Base-by-base conservation (phyloP, 2,888 invertebrate species). In the Cordilura impudica region DNA sequence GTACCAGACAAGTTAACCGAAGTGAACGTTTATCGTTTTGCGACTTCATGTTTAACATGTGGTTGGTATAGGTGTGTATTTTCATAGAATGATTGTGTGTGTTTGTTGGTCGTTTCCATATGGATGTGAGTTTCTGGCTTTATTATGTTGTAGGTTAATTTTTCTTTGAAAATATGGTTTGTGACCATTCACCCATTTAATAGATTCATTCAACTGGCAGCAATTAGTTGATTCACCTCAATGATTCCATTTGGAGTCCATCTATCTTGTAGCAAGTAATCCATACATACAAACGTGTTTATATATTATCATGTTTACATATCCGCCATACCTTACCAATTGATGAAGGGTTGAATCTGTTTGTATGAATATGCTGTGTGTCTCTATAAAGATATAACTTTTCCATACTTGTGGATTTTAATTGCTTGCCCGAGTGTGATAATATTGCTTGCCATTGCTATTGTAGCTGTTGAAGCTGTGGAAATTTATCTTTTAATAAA, bases 181-280 rank as follows among this genome's bases (percentile, higher is more conserved):
- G 84, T 83, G 85, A 83, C 86, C 85, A 86, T 84, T 86, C 85
- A 87, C 83, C 86, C 87, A 86, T 87, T 86, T 84, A 84, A 85
- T 83, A 86, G 83, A 86, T 78, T 81, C 84, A 85, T 77, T 74
- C 81, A 79, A 82, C 78, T 82, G 82, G 81, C 80, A 83, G 81
- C 83, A 78, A 83, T 80, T 78, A 78, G 78, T 82, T 80, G 77
- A 60, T 81, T 73, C 78, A 77, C 82, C 82, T 81, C 81, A 82
- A 63, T 83, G 76, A 75, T 70, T 83, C 45, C 66, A 80, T 80
- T 77, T 65, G 75, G 67, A 79, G 73, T 79, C 69, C 79, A 79
- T 77, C 71, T 69, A 69, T 69, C 72, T 71, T 54, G 60, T 56
- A 45, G 66, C 31, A 70, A 79, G 81, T 78, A 76, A 80, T 67